Conservation (phyloP, 2,797 vertebrate species). For the Discoglossus pictus region DNA sequence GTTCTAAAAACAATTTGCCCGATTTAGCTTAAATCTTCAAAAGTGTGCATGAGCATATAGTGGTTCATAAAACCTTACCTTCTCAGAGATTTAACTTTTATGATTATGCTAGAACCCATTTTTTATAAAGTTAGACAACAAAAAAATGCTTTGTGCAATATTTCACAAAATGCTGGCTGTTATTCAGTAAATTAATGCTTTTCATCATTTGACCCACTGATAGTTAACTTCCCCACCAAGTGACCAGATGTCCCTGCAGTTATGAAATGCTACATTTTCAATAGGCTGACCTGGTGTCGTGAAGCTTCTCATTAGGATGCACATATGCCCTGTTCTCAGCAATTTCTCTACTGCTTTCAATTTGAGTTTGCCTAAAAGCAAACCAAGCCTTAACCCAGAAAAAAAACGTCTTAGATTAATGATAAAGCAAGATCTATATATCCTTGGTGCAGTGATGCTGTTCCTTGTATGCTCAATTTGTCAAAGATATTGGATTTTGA, state of each 20-base stretch:
- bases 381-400: background rate
- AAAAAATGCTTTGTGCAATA: too few species aligned
- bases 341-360: background rate
- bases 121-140: too few species aligned
- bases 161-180: too few species aligned
- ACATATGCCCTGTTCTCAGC: accelerated
- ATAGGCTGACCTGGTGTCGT: background rate
- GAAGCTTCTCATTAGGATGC: background rate
- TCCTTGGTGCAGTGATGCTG: background rate
- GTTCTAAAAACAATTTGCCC: too few species aligned
- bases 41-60: too few species aligned
- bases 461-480: background rate
- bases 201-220: background rate
- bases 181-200: background rate
- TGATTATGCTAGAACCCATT: too few species aligned
- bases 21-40: too few species aligned
- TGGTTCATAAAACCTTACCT: too few species aligned
- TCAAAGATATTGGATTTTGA: background rate
- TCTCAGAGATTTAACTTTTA: too few species aligned
- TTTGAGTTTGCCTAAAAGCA: slow-evolving; percentile 25
- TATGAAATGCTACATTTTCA: slow-evolving; percentile 13
- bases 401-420: background rate
- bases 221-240: background rate
- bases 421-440: accelerated
- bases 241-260: background rate